These are phyloP conservation scores for Grammomys surdaster DNA, from an alignment of 2,113 vertebrate species.

Conservation along the genomic window DNA sequence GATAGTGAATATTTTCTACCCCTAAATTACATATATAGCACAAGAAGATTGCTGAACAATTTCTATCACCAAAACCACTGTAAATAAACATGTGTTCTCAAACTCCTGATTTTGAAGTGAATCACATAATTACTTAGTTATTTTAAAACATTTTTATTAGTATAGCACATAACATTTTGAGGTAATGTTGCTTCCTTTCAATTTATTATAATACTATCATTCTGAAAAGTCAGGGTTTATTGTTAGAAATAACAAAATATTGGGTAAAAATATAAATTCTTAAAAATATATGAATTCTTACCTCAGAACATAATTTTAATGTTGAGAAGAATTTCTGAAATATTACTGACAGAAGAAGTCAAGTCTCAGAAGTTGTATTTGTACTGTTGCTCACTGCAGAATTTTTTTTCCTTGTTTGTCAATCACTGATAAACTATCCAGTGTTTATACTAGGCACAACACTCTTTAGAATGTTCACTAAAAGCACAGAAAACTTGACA, in stretches of 20 bases:
- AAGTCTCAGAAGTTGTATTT: background rate
- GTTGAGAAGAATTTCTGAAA: background rate
- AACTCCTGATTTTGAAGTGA: background rate
- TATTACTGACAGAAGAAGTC: background rate
- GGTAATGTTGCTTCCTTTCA: background rate
- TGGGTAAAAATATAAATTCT: background rate
- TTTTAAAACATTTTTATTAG: conserved; percentile 32
- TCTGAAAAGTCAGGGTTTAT: background rate
- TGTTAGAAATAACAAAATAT: background rate
- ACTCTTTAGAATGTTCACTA: background rate
- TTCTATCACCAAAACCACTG: background rate
- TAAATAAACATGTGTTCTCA: background rate
- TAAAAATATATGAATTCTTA: background rate
- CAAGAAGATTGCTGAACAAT: background rate
- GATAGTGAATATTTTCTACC: background rate
- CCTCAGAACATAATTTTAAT: background rate
- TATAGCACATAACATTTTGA: background rate
- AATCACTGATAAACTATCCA: background rate
- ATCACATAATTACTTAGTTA: background rate
- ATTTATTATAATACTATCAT: background rate
- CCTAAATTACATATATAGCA: background rate
- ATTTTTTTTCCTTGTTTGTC: background rate
- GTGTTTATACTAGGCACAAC: background rate
- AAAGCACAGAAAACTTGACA: background rate
- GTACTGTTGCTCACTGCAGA: background rate